Conservation (phyloP, 1,140 invertebrate species). For the Littorina saxatilis region DNA sequence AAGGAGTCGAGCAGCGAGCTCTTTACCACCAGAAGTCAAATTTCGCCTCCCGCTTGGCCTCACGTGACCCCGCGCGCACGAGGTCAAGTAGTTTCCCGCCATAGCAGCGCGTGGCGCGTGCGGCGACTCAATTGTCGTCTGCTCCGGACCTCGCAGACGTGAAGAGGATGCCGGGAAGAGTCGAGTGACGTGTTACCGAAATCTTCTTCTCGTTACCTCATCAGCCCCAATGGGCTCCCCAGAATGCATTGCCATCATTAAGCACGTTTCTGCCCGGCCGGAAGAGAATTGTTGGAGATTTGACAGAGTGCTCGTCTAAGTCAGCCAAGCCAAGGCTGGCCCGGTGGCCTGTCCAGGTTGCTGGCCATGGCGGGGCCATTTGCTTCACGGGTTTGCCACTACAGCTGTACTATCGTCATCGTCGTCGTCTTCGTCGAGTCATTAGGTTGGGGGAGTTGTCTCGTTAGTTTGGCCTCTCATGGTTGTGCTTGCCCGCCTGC, state of each 20-base stretch:
- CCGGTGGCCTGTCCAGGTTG: too few species aligned
- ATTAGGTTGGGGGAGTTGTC: too few species aligned
- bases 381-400: too few species aligned
- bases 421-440: too few species aligned
- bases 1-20: constrained; percentile 18
- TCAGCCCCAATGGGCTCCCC: constrained; percentile 18
- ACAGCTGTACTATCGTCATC: too few species aligned
- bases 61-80: constrained; percentile 24
- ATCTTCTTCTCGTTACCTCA: constrained; percentile 35
- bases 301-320: too few species aligned
- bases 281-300: not conserved
- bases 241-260: constrained; percentile 30
- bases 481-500: too few species aligned
- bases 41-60: constrained; percentile 22
- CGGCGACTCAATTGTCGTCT: constrained; percentile 39
- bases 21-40: constrained; percentile 27
- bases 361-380: too few species aligned
- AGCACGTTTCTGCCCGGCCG: constrained; percentile 16
- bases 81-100: constrained; percentile 32
- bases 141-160: constrained; percentile 31
- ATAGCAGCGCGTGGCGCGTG: constrained; percentile 33
- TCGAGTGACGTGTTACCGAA: constrained; percentile 34
- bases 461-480: too few species aligned
- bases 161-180: constrained; percentile 23
- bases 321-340: too few species aligned